Evolutionary conservation across 2,113 vertebrate species (phyloP).

Genomic region (Antennarius striatus): DNA sequence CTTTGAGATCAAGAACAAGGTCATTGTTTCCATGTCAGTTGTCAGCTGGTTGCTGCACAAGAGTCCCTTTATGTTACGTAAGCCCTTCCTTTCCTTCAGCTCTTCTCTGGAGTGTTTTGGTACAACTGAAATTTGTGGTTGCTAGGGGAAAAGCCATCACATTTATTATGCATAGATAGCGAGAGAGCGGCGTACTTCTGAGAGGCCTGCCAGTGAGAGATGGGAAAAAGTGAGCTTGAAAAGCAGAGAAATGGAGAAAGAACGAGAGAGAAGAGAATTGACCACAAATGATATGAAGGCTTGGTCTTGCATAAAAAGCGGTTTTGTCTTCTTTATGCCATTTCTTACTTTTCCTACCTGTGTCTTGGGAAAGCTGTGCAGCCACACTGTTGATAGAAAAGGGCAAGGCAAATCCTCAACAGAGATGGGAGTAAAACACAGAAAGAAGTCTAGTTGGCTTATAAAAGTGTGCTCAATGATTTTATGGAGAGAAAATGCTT

Average conservation of each 20-base stretch:
- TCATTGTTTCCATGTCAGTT: conserved; percentile 1
- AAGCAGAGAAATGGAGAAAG: conserved; percentile 4
- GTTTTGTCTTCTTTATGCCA: background rate
- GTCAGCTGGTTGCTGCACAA: conserved; percentile 21
- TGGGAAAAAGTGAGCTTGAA: background rate
- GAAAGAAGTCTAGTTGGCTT: too few relatives aligned
- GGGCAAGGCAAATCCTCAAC: too few relatives aligned
- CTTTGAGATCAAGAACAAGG: background rate
- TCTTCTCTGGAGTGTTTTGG: conserved; percentile 40
- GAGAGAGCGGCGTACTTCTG: conserved; percentile 10
- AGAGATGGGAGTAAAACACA: too few relatives aligned
- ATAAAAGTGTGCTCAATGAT: too few relatives aligned
- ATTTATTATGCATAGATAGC: conserved; percentile 61
- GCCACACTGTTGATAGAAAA: background rate
- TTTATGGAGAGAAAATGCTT: too few relatives aligned
- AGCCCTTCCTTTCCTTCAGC: conserved; percentile 17
- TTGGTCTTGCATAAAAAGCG: conserved; percentile 4
- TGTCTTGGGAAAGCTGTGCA: background rate
- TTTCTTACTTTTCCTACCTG: background rate
- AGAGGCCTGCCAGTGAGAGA: background rate
- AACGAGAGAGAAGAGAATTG: background rate
- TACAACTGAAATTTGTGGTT: conserved; percentile 40
- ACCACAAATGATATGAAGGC: background rate
- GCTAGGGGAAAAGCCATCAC: conserved; percentile 45
- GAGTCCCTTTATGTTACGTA: conserved; percentile 9